phyloP scores from a whole-genome alignment of 2,888 invertebrate genomes.

The Belgica antarctica region DNA sequence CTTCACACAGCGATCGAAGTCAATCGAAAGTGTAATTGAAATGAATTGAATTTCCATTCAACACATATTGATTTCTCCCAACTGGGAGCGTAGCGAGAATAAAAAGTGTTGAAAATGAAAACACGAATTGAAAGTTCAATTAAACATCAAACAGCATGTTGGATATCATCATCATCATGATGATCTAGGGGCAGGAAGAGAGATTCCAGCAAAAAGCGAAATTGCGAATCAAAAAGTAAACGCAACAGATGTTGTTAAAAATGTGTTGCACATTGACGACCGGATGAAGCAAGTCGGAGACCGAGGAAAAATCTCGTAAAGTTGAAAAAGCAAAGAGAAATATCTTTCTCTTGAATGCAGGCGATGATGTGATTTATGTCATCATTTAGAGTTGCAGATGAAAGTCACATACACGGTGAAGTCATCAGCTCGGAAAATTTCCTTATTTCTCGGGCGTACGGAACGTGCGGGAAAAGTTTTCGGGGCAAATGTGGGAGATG shows the following conservation, averaged over 20 bases:
- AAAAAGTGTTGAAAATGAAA: conserved; percentile 11
- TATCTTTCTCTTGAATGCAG: conserved; percentile 9
- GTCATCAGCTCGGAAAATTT: conserved; percentile 34
- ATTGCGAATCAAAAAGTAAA: conserved; percentile 24
- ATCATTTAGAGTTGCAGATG: conserved; percentile 11
- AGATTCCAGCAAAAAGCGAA: neutral
- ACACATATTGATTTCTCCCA: neutral
- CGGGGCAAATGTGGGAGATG: conserved; percentile 8
- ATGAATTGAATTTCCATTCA: conserved; percentile 2
- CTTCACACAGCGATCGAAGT: neutral
- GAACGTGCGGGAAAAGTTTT: neutral
- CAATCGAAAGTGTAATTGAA: conserved; percentile 7
- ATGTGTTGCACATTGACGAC: neutral
- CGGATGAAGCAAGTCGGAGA: neutral
- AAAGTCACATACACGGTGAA: conserved; percentile 25
- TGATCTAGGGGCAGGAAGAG: too few species aligned
- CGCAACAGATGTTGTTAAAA: conserved; percentile 34
- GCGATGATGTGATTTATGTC: conserved; percentile 36
- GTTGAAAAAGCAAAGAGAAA: neutral
- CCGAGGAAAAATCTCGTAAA: neutral
- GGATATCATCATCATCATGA: neutral
- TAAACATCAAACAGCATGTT: conserved; percentile 25
- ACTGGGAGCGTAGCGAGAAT: neutral
- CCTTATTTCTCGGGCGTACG: neutral
- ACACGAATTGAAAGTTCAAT: conserved; percentile 19